phyloP scores from a whole-genome alignment of 2,797 vertebrate genomes.

The Catharus ustulatus region DNA sequence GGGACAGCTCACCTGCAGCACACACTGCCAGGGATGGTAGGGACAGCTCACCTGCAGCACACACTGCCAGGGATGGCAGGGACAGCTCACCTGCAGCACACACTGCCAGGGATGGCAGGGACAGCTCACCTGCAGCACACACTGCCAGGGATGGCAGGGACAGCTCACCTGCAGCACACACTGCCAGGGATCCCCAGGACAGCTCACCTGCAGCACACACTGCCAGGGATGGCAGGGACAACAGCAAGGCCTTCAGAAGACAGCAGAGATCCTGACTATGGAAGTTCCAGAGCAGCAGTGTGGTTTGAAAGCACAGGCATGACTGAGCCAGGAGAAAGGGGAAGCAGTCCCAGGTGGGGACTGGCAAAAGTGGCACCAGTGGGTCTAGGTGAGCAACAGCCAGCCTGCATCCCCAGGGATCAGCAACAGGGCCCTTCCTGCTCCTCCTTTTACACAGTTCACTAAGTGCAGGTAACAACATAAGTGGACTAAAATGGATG shows the following conservation, averaged over 20 bases:
- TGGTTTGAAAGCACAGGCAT: not conserved
- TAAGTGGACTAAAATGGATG: not conserved
- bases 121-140: too few species aligned
- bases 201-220: too few species aligned
- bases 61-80: too few species aligned
- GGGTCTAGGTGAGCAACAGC: not conserved
- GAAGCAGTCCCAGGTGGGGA: too few species aligned
- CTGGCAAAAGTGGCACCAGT: not conserved
- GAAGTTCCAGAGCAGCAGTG: not conserved
- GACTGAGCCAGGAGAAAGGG: rapidly evolving
- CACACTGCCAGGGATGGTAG: too few species aligned
- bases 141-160: too few species aligned
- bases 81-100: too few species aligned
- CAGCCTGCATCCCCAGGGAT: not conserved
- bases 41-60: not conserved
- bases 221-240: too few species aligned
- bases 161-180: too few species aligned
- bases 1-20: too few species aligned
- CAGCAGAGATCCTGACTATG: rapidly evolving
- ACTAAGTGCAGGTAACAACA: not conserved
- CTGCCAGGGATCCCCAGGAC: too few species aligned
- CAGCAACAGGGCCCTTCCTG: not conserved
- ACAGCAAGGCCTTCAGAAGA: not conserved
- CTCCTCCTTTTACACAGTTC: not conserved
- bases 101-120: too few species aligned